Evolutionary conservation across 2,888 invertebrate genomes (phyloP), one percentile per base, ranked within the genome.

Genomic region (Hyppa rectilinea): DNA sequence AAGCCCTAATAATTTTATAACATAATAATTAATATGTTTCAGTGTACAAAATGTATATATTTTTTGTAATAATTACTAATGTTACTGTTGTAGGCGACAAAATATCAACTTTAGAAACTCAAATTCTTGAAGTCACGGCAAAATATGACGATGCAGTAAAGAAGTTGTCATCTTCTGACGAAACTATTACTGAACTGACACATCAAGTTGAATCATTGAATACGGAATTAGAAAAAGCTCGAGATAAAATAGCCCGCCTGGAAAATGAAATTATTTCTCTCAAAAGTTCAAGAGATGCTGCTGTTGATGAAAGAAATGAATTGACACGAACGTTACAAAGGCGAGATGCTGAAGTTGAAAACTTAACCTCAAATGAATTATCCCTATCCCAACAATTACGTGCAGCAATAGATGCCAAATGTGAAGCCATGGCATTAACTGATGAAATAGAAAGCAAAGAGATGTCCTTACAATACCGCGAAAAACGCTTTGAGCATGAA

Each of bases 401-500:
- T 83, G 91, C 96, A 61, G 97, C 98, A 31, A 97, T 98, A 75
- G 97, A 97, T 84, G 97, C 98, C 3, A 99, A 98, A 95, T 98
- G 98, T 94, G 98, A 98, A 92, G 98, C 98, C 0, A 91, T 98
- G 61, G 97, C 97, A 9, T 97, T 97, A 81, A 96, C 97, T 72
- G 98, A 98, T 92, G 98, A 98, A 93, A 96, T 98, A 49, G 97
- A 97, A 85, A 97, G 98, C 79, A 97, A 97, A 90, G 98, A 98
- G 93, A 96, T 98, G 69, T 97, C 97, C 17, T 91, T 98, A 31
- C 98, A 98, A 87, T 97, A 97, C 91, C 98, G 97, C 85, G 98
- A 99, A 92, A 98, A 98, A 87, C 97, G 98, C 29, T 96, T 99
- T 86, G 98, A 98, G 86, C 98, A 98, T 89, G 99, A 99, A 92